These are phyloP conservation scores for Baryphthengus martii DNA, from an alignment of 2,113 vertebrate species.

Conservation along the genomic window DNA sequence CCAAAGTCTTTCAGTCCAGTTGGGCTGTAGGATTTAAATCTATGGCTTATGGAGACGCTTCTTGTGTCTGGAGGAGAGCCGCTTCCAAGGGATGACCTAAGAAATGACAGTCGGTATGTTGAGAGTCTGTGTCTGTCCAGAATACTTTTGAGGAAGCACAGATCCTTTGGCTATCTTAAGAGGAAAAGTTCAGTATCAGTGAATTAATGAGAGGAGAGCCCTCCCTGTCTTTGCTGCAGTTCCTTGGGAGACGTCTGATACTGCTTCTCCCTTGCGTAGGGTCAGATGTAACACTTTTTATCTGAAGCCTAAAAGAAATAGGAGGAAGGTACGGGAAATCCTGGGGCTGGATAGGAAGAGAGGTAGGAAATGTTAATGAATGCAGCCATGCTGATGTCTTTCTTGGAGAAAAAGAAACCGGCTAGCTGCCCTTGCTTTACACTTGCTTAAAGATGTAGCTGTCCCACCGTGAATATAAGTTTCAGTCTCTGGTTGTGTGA, in stretches of 20 bases:
- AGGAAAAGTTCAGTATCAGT: background rate
- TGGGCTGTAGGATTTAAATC: background rate
- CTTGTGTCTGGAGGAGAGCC: background rate
- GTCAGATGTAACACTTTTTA: background rate
- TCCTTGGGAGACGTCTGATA: background rate
- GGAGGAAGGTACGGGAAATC: slow-evolving; percentile 1
- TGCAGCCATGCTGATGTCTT: slow-evolving; percentile 30
- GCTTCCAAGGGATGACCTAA: background rate
- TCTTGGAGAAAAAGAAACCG: slow-evolving; percentile 8
- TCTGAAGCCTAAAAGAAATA: slow-evolving; percentile 25
- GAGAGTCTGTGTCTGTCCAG: background rate
- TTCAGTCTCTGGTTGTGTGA: background rate
- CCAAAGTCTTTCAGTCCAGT: background rate
- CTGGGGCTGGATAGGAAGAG: background rate
- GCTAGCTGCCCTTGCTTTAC: slow-evolving; percentile 35
- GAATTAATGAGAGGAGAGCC: slow-evolving; percentile 1
- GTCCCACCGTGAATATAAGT: slow-evolving; percentile 20
- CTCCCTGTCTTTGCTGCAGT: background rate
- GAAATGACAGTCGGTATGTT: background rate
- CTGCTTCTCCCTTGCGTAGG: background rate
- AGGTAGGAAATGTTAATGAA: slow-evolving; percentile 35
- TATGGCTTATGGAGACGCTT: background rate
- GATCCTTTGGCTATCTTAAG: background rate
- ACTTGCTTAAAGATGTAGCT: slow-evolving; percentile 24
- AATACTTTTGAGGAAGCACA: background rate